Evolutionary conservation across 2,888 invertebrate genomes (phyloP).

Genomic region (Drosophila stalkeri): DNA sequence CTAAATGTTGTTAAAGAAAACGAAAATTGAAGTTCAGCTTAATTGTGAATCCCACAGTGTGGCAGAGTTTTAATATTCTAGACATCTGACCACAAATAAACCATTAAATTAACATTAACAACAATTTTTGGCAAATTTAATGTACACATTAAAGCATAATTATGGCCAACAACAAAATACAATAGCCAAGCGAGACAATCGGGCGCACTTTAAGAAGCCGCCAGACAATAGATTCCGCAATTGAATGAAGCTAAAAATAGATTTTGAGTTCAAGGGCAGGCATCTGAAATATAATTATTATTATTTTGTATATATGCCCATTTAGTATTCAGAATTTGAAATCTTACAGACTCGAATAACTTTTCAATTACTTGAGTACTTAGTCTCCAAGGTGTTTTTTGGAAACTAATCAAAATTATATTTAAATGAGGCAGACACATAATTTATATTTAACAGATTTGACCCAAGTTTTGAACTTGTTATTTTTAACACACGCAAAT

Average conservation of each 20-base stretch:
- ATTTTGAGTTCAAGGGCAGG: conserved; percentile 46
- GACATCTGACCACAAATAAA: background rate
- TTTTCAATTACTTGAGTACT: background rate
- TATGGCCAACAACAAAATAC: conserved; percentile 15
- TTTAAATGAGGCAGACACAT: conserved; percentile 2
- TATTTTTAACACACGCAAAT: conserved; percentile 1
- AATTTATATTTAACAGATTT: background rate
- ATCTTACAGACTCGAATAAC: background rate
- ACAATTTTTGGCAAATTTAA: conserved; percentile 28
- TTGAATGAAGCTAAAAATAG: conserved; percentile 33
- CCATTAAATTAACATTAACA: conserved; percentile 4
- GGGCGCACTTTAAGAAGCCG: conserved; percentile 7
- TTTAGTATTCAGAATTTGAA: background rate
- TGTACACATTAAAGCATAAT: conserved; percentile 36
- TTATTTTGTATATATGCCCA: background rate
- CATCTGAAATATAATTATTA: conserved; percentile 1
- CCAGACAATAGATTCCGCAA: background rate
- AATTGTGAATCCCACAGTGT: background rate
- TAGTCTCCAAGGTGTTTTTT: background rate
- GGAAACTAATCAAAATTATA: background rate
- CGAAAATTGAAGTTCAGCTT: background rate
- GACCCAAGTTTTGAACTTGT: conserved; percentile 28
- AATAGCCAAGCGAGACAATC: conserved; percentile 11
- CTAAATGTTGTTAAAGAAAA: background rate
- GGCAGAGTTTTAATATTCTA: background rate